These are phyloP conservation scores for Meloidogyne exigua DNA, from an alignment of 1,140 invertebrate species.

Conservation along the genomic window DNA sequence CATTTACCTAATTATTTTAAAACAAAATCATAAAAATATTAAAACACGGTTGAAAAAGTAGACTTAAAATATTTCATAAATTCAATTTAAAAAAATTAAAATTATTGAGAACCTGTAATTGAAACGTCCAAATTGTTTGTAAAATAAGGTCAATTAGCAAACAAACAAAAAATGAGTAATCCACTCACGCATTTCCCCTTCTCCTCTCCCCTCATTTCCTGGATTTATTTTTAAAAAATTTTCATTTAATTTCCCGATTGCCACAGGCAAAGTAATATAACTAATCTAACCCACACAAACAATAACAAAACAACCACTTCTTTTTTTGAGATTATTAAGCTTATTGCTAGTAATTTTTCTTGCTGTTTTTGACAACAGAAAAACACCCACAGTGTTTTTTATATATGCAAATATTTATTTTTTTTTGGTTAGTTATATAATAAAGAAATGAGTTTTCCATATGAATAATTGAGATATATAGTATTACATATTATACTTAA, in stretches of 20 bases:
- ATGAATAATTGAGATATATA: not conserved
- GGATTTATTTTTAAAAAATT: not conserved
- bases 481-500: not conserved
- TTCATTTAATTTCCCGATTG: not conserved
- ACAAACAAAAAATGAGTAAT: not conserved
- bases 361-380: not conserved
- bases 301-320: not conserved
- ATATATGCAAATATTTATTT: not conserved
- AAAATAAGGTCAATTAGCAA: not conserved
- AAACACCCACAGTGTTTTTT: not conserved
- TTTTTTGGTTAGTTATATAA: not conserved
- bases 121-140: not conserved
- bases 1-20: too few species aligned
- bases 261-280: not conserved
- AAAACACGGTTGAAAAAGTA: too few species aligned
- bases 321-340: slow-evolving; percentile 2
- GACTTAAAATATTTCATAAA: too few species aligned
- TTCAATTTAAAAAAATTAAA: too few species aligned
- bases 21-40: too few species aligned
- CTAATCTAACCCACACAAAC: not conserved
- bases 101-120: too few species aligned
- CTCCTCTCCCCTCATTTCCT: not conserved
- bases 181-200: not conserved
- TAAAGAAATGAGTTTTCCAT: not conserved
- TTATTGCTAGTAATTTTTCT: not conserved